A percentile compares a stretch with the other conserved stretches of the same genome.
These are phyloP conservation scores for Heteromyza rotundicornis DNA, from an alignment of 2,888 invertebrate species.

Conservation along the genomic window DNA sequence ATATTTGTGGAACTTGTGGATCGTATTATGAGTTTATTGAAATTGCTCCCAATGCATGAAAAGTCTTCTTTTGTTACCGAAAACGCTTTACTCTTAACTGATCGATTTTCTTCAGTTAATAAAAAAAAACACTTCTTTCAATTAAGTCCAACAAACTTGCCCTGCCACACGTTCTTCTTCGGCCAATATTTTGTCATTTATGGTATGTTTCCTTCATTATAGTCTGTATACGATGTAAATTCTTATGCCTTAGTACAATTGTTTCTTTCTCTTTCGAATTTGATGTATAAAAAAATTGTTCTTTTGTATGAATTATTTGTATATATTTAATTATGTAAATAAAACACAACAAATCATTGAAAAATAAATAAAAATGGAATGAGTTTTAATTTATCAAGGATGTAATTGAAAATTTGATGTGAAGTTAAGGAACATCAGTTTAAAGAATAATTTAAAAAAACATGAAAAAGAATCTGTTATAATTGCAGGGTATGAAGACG, in stretches of 20 bases:
- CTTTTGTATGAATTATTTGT: conserved; percentile 56
- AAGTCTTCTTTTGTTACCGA: neutral
- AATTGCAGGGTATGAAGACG: no score
- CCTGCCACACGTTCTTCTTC: conserved; percentile 17
- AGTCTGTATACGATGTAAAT: neutral
- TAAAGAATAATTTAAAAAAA: no score
- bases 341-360: conserved; percentile 44
- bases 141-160: conserved; percentile 10
- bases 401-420: no score
- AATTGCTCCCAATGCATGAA: neutral
- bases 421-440: no score
- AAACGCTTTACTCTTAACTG: neutral
- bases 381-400: no score
- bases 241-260: conserved; percentile 15
- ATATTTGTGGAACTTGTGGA: no score
- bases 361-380: conserved; percentile 24
- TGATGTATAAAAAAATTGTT: conserved; percentile 42
- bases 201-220: no score
- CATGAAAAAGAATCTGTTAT: no score
- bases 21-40: neutral
- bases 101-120: no score
- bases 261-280: conserved; percentile 40
- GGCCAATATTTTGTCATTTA: no score
- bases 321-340: conserved; percentile 59
- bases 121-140: no score